Base-by-base conservation (phyloP, 2,888 invertebrate species). In the Hirtodrosophila duncani region DNA sequence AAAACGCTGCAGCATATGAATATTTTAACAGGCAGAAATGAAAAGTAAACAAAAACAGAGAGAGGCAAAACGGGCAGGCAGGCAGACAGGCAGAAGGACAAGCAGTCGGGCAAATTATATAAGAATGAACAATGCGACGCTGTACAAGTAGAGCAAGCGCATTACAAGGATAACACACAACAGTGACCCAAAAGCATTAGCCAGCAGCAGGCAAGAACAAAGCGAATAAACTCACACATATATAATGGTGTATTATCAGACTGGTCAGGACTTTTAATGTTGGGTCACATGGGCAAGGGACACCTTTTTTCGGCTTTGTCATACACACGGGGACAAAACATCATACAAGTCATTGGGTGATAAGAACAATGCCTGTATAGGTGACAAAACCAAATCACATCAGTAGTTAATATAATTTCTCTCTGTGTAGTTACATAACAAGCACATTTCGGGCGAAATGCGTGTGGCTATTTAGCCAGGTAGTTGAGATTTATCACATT, bases 61-160 rank as follows among this genome's bases (percentile, higher is more conserved):
- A 46, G 43, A 56, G n/a, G n/a, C n/a, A 39, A 44, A 53, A 39
- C 23, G 44, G 37, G 18, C 38, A 33, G 70, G 62, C n/a, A n/a
- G n/a, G n/a, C n/a, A 44, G 45, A 39, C 23, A 41, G 37, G 18
- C 38, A 33, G 70, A 58, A 56, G n/a, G n/a, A n/a, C 37, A 44
- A 53, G 34, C 23, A 41, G 37, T 20, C 38, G 31, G 70, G 62
- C 55, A 72, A 81, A 81, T 79, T 65, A 63, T 52, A 59, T 37
- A 63, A 81, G 82, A 81, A 81, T 75, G 63, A 51, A 55, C 41
- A n/a, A n/a, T n/a, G n/a, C n/a, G n/a, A n/a, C n/a, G n/a, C n/a
- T n/a, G n/a, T n/a, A n/a, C n/a, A 48, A 57, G 27, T 55, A 46
- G 56, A 56, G 62, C 79, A 74, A 62, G 79, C 80, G 80, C 66